Base-by-base conservation (phyloP, 2,797 vertebrate species). In the Threskiornis aethiopicus region DNA sequence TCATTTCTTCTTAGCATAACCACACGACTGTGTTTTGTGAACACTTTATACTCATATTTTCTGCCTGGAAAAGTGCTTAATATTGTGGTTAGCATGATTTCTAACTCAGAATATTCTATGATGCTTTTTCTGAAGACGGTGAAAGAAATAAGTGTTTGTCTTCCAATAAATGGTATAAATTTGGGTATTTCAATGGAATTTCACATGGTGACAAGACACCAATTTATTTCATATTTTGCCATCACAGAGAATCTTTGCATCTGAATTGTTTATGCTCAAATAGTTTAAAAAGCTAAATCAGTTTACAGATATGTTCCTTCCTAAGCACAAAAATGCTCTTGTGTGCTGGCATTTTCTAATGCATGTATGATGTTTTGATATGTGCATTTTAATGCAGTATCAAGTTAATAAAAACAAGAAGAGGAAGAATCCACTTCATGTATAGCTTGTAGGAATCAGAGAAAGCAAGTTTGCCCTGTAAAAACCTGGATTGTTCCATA, bases 1-100 rank as follows among this genome's bases (percentile, higher is more conserved):
- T 35, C 5, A 5, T 85, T 65, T 81, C 54, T 90, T 67, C 79
- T 58, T 85, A 93, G 21, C 29, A 92, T 78, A 97, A 75, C 58
- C 76, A 86, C 16, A 84, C 0, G 21, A 67, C 20, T 4, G 1
- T 58, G 35, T 61, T 72, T 78, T 80, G 8, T 85, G 80, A 96
- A 46, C 72, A 84, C 6, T 84, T 91, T 59, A 58, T 66, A 72
- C 31, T 79, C 19, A 16, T 35, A 86, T 97, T 97, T 86, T 90
- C 80, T 96, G 29, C 80, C 73, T 90, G 84, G 92, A 98, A 96
- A 78, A 22, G 0, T 89, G 78, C 16, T 84, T 89, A 79, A 76
- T 70, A 81, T 46, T 77, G 73, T 81, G 37, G 39, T 91, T 91
- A 94, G 13, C 25, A 22, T 87, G 35, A 84, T 91, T 95, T 95